Evolutionary conservation across 2,888 invertebrate species (phyloP), one percentile per base, ranked within the genome.

Genomic region (Zygothrica quintamaculata): DNA sequence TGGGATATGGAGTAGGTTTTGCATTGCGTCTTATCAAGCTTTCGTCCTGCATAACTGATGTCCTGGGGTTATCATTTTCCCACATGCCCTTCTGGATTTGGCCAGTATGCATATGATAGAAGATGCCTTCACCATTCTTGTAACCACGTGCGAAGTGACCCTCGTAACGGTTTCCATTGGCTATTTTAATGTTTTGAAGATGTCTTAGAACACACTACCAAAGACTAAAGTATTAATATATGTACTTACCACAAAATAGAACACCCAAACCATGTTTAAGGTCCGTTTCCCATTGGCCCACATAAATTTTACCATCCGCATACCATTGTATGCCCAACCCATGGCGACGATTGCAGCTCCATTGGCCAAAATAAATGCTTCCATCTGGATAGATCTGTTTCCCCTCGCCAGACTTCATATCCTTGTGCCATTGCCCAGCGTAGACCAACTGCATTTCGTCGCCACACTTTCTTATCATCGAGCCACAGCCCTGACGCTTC

Each of bases 41-140:
- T 5, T 89, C 88, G 50, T 91, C 91, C 46, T 87, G 86, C 68
- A 89, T 81, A 11, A 91, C 64, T 0, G 91, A 90, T 0, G 77
- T 59, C 55, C 86, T 88, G 13, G 87, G 90, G 13, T 85, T 61
- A 60, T 84, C 88, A 29, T 87, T 76, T 34, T 81, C 77, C 91
- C 91, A 91, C 60, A 90, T 84, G 3, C 91, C 91, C 46, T 90
- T 91, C 62, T 91, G 91, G 12, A 90, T 70, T 47, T 91, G 90
- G 0, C 90, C 91, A 0, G 89, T 90, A 22, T 85, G 74, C 70
- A 76, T 80, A 48, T 91, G 91, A 55, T 89, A 89, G 48, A 85
- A 91, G 16, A 88, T 66, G 9, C 91, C 91, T 57, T 91, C 90
- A 1, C 91, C 91, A 57, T 89, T 89, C 64, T 91, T 91, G 36